Evolutionary conservation across 2,797 vertebrate genomes (phyloP).

Genomic region (Sylvilagus floridanus): DNA sequence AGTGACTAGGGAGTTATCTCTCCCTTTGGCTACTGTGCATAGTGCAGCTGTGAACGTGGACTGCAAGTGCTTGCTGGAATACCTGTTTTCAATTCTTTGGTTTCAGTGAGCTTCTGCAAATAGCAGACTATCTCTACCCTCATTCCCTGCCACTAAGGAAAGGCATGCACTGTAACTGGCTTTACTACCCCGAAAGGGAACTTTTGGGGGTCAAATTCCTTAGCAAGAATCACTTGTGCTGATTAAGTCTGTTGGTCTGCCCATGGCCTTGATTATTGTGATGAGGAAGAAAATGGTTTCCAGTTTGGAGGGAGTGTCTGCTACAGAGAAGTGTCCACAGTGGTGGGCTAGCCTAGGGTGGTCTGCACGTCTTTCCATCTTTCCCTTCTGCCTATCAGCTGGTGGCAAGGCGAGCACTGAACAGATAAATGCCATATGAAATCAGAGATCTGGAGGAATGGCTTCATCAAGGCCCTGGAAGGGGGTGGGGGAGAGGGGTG

Average conservation of each 20-base stretch:
- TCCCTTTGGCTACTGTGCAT: not conserved
- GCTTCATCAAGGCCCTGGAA: not conserved
- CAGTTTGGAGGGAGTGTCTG: not conserved
- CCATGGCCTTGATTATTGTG: not conserved
- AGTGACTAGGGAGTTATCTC: not conserved
- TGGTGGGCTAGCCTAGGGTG: not conserved
- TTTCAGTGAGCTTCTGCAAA: conserved; percentile 1
- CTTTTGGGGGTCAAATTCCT: not conserved
- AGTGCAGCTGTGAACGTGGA: not conserved
- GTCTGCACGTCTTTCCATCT: not conserved
- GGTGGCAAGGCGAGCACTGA: not conserved
- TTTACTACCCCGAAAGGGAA: not conserved
- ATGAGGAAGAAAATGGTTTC: not conserved
- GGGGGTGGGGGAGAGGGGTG: too few species aligned
- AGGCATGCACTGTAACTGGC: not conserved
- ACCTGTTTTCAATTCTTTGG: not conserved
- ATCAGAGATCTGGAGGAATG: not conserved
- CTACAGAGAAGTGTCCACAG: not conserved
- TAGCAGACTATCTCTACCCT: not conserved
- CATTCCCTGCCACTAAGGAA: not conserved
- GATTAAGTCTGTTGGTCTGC: not conserved
- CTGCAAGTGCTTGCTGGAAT: not conserved
- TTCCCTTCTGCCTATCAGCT: not conserved
- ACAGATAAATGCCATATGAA: not conserved
- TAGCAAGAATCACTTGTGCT: not conserved